These are phyloP conservation scores for Drosophila lowei DNA, from an alignment of 1,140 invertebrate genomes.

Conservation along the genomic window DNA sequence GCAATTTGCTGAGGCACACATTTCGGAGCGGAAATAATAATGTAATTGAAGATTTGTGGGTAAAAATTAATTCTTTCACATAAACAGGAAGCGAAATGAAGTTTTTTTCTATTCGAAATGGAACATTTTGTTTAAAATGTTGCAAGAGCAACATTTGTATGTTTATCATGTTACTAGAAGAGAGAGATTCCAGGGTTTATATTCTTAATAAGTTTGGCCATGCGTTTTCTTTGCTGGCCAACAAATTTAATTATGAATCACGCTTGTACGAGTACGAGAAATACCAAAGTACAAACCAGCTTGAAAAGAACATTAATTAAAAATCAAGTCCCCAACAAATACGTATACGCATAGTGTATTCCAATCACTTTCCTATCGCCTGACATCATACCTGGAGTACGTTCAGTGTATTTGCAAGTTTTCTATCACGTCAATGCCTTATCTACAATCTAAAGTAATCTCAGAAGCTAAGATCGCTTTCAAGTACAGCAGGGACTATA, in stretches of 20 bases:
- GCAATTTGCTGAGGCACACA: constrained; percentile 36
- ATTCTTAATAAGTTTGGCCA: too few relatives aligned
- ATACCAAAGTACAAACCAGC: too few relatives aligned
- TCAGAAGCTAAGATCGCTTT: not conserved
- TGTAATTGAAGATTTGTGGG: constrained; percentile 60
- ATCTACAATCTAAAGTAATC: constrained; percentile 24
- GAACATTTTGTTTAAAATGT: not conserved
- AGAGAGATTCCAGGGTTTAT: too few relatives aligned
- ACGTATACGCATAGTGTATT: too few relatives aligned
- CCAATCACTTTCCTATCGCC: not conserved
- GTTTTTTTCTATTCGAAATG: not conserved
- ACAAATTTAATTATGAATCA: too few relatives aligned
- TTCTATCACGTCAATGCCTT: constrained; percentile 26
- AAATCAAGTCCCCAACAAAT: too few relatives aligned
- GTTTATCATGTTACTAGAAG: too few relatives aligned
- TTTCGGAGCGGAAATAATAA: constrained; percentile 44
- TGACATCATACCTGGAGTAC: constrained; percentile 7
- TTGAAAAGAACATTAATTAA: too few relatives aligned
- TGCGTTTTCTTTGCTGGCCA: too few relatives aligned
- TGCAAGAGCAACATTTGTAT: too few relatives aligned
- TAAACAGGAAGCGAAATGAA: constrained; percentile 2
- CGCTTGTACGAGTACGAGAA: too few relatives aligned
- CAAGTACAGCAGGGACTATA: not conserved
- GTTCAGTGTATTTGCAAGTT: not conserved
- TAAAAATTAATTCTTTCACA: constrained; percentile 25